These are phyloP conservation scores for Dendrolimus kikuchii DNA, from an alignment of 1,140 invertebrate species.

Conservation along the genomic window DNA sequence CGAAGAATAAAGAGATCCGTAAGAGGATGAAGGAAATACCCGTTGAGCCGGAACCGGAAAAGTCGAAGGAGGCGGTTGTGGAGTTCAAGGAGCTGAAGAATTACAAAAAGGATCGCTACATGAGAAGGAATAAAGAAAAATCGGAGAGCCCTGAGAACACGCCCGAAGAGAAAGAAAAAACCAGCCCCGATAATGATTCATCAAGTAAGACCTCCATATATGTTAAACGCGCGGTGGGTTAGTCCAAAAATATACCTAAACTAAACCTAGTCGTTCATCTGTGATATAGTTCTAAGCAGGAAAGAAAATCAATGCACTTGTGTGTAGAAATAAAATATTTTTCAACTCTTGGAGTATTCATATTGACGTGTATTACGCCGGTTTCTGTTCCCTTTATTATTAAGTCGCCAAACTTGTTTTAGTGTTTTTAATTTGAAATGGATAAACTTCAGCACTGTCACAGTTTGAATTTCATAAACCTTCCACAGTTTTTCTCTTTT, in stretches of 20 bases:
- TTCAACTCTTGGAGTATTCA: conserved; percentile 56
- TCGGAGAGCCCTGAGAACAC: conserved; percentile 65
- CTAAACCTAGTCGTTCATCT: conserved; percentile 19
- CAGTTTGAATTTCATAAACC: no score
- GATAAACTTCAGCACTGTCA: no score
- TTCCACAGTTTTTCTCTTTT: no score
- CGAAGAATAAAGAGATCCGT: conserved; percentile 7
- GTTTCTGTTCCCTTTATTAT: conserved; percentile 38
- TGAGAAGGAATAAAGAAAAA: conserved; percentile 75
- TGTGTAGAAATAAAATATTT: conserved; percentile 62
- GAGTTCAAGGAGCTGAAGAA: conserved; percentile 76
- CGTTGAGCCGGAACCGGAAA: conserved; percentile 17
- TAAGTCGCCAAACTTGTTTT: conserved; percentile 11
- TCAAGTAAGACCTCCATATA: conserved; percentile 62
- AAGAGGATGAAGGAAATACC: conserved; percentile 22
- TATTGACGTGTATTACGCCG: conserved; percentile 41
- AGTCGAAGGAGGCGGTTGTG: conserved; percentile 30
- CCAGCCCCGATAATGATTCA: conserved; percentile 22
- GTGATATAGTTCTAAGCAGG: conserved; percentile 48
- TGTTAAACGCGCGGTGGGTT: conserved; percentile 38
- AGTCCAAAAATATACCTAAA: conserved; percentile 9
- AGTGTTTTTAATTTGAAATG: no score
- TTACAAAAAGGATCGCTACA: conserved; percentile 76
- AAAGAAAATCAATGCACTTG: conserved; percentile 20
- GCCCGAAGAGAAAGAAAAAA: conserved; percentile 14